Evolutionary conservation across 1,140 invertebrate genomes (phyloP), one percentile per base, ranked within the genome.

Genomic region (Papilio helenus): DNA sequence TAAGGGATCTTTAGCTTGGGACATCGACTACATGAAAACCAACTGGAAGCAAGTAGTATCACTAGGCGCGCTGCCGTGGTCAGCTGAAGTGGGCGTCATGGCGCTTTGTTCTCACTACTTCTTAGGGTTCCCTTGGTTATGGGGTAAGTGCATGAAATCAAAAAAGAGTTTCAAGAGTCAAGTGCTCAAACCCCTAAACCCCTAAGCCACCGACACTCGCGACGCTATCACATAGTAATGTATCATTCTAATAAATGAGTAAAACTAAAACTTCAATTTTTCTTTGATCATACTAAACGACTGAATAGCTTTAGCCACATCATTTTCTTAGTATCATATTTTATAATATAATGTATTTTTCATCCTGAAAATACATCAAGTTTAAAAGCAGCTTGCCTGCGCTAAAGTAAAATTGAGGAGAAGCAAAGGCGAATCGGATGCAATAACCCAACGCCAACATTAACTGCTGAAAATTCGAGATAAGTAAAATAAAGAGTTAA

Each of bases 1-100:
- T 0, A 94, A 94, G 76, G 91, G 86, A 7, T 92, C 93, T 26
- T 78, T 94, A 39, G 89, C 83, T 4, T 93, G 91, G 92, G 86
- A 94, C 55, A 72, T 89, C 39, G 83, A 78, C 26, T 94, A 87
- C 74, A 93, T 93, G 87, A 90, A 81, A 61, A 72, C 49, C 8
- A 89, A 94, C 76, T 93, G 91, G 90, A 81, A 76, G 9, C 84
- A 86, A 58, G 84, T 93, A 12, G 42, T 85, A 9, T 72, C 85
- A 3, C 83, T 94, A 18, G 93, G 93, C 8, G 71, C 79, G 2
- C 29, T 92, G 12, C 93, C 93, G 1, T 94, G 93, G 93, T 74
- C 80, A 9, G 82, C 82, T 0, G 93, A 94, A 77, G 91, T 93
- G 20, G 78, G 82, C 0, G 82, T 88, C 1, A 81, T 92, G 0